phyloP scores from a whole-genome alignment of 2,888 invertebrate species.

The Abrostola triplasia region DNA sequence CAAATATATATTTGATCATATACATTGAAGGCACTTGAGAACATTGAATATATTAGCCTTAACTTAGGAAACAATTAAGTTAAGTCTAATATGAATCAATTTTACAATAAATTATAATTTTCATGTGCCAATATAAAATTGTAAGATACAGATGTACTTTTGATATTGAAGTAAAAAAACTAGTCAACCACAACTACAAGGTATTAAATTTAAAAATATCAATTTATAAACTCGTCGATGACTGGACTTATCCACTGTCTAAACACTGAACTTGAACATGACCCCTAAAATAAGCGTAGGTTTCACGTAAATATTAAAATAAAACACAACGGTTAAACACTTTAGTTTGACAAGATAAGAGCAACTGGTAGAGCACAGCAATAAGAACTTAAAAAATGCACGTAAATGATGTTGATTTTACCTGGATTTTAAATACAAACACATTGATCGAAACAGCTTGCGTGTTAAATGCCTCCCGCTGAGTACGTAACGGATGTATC shows the following conservation, averaged over 20 bases:
- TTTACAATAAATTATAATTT: too few relatives aligned
- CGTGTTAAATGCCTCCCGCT: conserved; percentile 65
- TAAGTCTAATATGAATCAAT: too few relatives aligned
- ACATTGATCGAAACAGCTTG: conserved; percentile 40
- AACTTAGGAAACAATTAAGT: too few relatives aligned
- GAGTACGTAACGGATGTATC: conserved; percentile 73
- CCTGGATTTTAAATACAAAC: conserved; percentile 52
- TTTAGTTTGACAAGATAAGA: neutral
- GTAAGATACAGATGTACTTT: too few relatives aligned
- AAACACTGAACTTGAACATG: conserved; percentile 2
- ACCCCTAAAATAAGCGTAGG: neutral
- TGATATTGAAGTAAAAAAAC: too few relatives aligned
- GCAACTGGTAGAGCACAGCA: conserved; percentile 8
- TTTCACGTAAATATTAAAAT: neutral
- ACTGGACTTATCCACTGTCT: neutral
- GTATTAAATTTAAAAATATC: neutral
- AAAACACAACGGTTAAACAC: conserved; percentile 7
- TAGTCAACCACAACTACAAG: too few relatives aligned
- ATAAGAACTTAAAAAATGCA: conserved; percentile 23
- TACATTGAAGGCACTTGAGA: too few relatives aligned
- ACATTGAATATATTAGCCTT: too few relatives aligned
- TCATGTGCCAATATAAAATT: too few relatives aligned
- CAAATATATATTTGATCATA: too few relatives aligned
- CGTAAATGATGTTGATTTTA: conserved; percentile 48
- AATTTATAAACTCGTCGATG: neutral